Conservation (phyloP, 2,888 invertebrate species). For the Apantesis nais region DNA sequence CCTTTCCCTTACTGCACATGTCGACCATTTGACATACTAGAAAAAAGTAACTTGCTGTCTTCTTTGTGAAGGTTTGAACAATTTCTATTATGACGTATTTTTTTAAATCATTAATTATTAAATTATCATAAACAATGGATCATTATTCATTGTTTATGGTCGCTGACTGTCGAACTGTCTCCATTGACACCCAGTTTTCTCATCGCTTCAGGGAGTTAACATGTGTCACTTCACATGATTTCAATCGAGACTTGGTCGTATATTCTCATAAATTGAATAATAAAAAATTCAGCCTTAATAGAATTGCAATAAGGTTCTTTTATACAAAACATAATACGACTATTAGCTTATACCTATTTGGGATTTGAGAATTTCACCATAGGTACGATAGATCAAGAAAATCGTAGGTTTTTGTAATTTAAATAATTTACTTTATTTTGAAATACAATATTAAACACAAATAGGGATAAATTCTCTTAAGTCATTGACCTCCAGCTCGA, state of each 20-base stretch:
- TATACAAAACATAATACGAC: background rate
- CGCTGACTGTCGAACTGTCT: no score
- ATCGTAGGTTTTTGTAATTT: background rate
- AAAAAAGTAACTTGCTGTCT: no score
- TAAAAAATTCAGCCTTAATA: background rate
- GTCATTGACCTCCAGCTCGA: background rate
- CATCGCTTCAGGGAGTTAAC: background rate
- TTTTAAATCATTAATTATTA: background rate
- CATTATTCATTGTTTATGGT: no score
- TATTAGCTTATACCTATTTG: background rate
- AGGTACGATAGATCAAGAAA: background rate
- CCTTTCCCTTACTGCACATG: no score
- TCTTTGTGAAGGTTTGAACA: background rate
- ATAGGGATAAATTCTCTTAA: background rate
- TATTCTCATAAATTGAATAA: background rate
- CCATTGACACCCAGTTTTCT: background rate
- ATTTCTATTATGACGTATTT: background rate
- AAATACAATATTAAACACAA: background rate
- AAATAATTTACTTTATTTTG: background rate
- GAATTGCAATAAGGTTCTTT: background rate
- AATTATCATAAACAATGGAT: background rate
- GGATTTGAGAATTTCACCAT: background rate
- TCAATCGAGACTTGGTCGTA: background rate
- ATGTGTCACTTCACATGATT: background rate
- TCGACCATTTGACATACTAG: no score